These are phyloP conservation scores for Dipodomys ordii DNA, from an alignment of 2,113 vertebrate species.

Conservation along the genomic window DNA sequence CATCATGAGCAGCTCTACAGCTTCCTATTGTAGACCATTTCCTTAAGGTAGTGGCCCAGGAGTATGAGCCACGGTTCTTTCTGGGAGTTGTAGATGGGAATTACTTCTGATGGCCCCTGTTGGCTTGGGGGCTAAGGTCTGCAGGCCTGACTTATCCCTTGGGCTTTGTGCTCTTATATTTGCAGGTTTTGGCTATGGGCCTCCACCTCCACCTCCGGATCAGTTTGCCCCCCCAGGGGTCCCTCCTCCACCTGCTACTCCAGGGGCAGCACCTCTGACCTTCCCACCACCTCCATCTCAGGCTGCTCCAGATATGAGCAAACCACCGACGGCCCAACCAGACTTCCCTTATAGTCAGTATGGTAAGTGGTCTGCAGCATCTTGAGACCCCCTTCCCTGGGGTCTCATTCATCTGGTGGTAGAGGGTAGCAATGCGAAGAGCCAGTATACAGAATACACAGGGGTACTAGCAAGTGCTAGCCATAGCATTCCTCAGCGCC, in stretches of 20 bases:
- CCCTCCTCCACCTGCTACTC: constrained; percentile 96
- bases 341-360: constrained; percentile 98
- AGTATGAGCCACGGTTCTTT: too few species aligned
- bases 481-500: too few species aligned
- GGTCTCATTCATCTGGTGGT: too few species aligned
- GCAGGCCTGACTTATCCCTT: background rate
- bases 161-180: background rate
- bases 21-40: too few species aligned
- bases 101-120: background rate
- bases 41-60: background rate
- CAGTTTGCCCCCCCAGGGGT: constrained; percentile 96
- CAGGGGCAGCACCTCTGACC: constrained; percentile 94
- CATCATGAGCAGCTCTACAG: too few species aligned
- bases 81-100: background rate
- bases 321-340: constrained; percentile 96
- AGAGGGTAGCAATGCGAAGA: background rate
- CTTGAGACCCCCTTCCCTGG: too few species aligned
- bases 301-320: constrained; percentile 99
- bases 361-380: constrained; percentile 89
- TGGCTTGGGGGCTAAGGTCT: background rate
- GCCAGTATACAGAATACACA: background rate
- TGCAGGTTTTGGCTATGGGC: constrained; percentile 96
- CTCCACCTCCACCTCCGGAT: constrained; percentile 95
- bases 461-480: background rate
- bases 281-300: constrained; percentile 97